Conservation (phyloP, 2,113 vertebrate genomes). For the Alaudala cheleensis region DNA sequence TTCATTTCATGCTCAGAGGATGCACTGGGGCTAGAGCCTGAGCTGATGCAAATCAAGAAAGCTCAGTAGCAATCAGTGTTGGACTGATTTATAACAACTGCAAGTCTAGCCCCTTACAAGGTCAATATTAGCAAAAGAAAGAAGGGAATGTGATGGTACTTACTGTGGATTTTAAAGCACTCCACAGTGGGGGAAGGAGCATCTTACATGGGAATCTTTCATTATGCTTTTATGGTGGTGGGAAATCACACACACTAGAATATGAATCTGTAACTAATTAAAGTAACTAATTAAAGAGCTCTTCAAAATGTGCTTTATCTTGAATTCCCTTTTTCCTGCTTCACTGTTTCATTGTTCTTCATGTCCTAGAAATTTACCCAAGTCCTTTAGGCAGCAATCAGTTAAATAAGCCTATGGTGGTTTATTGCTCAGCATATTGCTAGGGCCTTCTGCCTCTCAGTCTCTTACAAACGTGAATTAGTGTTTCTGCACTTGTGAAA, state of each 20-base stretch:
- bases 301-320: background rate
- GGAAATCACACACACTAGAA: background rate
- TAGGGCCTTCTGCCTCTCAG: background rate
- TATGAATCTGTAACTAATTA: conserved; percentile 3
- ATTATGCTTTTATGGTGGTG: background rate
- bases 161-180: background rate
- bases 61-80: conserved; percentile 31
- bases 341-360: background rate
- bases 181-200: background rate
- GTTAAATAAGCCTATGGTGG: background rate
- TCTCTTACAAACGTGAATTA: background rate
- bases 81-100: conserved; percentile 29
- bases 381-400: background rate
- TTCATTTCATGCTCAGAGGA: conserved; percentile 29
- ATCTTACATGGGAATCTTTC: background rate
- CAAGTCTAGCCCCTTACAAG: conserved; percentile 23
- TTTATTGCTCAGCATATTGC: background rate
- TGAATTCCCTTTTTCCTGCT: background rate
- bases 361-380: background rate
- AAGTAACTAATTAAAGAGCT: conserved; percentile 18
- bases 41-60: conserved; percentile 49
- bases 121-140: conserved; percentile 48
- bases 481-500: background rate
- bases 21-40: background rate
- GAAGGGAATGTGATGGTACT: background rate